phyloP scores from a whole-genome alignment of 92 coral and sea anemone genomes.

The Bergia puertoricense region DNA sequence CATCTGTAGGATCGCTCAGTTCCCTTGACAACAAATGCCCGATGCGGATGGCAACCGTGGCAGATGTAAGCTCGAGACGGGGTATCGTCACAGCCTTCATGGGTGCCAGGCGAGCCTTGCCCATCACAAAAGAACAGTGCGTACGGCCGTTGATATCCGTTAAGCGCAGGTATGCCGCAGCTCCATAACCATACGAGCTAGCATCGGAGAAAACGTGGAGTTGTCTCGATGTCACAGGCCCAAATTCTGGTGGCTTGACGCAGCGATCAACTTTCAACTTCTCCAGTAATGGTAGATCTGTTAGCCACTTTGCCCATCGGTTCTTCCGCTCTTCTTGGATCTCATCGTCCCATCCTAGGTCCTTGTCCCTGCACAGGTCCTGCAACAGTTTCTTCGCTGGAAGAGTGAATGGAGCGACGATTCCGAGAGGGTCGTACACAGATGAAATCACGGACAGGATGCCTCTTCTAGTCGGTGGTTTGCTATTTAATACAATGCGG shows the following conservation, averaged over 20 bases:
- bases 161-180: slow-evolving; percentile 63
- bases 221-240: slow-evolving; percentile 58
- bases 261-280: slow-evolving; percentile 56
- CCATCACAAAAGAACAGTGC: slow-evolving; percentile 67
- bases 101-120: slow-evolving; percentile 69
- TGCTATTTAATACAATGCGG: slow-evolving; percentile 38
- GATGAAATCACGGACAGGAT: slow-evolving; percentile 59
- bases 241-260: slow-evolving; percentile 62
- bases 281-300: slow-evolving; percentile 56
- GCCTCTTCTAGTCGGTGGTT: slow-evolving; percentile 69
- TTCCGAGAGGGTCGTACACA: slow-evolving; percentile 66
- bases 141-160: slow-evolving; percentile 43
- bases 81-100: slow-evolving; percentile 63
- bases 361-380: slow-evolving; percentile 46
- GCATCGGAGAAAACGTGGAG: slow-evolving; percentile 74
- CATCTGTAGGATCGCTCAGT: slow-evolving; percentile 2
- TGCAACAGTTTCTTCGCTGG: slow-evolving; percentile 62
- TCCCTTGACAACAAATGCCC: slow-evolving; percentile 42
- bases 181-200: slow-evolving; percentile 64
- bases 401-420: slow-evolving; percentile 61
- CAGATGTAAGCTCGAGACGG: slow-evolving; percentile 66
- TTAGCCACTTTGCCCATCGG: slow-evolving; percentile 69
- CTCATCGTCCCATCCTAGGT: slow-evolving; percentile 73
- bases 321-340: slow-evolving; percentile 43
- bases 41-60: slow-evolving; percentile 59